Base-by-base conservation (phyloP, 2,888 invertebrate species). In the Machimus rusticus region DNA sequence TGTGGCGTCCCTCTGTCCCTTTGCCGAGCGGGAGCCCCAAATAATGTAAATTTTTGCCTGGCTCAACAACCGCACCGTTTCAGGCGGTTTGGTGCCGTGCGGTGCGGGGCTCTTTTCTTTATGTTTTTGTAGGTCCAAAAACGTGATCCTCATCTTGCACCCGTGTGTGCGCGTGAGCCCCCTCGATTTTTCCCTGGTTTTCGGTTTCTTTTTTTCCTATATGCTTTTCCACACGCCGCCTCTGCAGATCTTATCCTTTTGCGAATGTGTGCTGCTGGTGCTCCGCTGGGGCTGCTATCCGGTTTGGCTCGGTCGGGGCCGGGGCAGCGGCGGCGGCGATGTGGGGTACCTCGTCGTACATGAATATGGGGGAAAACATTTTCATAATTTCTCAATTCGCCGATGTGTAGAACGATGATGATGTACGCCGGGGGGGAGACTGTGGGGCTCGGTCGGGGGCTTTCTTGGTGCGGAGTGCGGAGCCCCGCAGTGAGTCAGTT, bases 191-290 rank as follows among this genome's bases (percentile, higher is more conserved):
- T 34, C 82, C 55, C 12, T 31, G 16, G 23, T 31, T 14, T 19
- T n/a, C n/a, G n/a, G n/a, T n/a, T n/a, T n/a, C n/a, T n/a, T 46
- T 46, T 46, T 46, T 46, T 14, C 16, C 4, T 31, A 74, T 16
- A 19, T 82, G 82, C n/a, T 74, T 85, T 85, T 85, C 85, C 74
- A 31, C 74, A 85, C 85, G 85, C 85, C 85, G 74, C 85, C 85
- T 85, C 85, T 85, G 85, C 85, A 85, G 85, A 85, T 85, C 85
- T 85, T 85, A 85, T 85, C 85, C 74, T 74, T 51, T 39, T 74
- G 74, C 74, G 8, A 46, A 46, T 85, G 85, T 85, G 74, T 85
- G 19, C 74, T 51, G 51, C 51, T 51, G n/a, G 51, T 51, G 51
- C 51, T 51, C n/a, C 51, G 51, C 51, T 51, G 23, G 43, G 55